Evolutionary conservation across 2,797 vertebrate genomes (phyloP).

Genomic region (Leuciscus waleckii): DNA sequence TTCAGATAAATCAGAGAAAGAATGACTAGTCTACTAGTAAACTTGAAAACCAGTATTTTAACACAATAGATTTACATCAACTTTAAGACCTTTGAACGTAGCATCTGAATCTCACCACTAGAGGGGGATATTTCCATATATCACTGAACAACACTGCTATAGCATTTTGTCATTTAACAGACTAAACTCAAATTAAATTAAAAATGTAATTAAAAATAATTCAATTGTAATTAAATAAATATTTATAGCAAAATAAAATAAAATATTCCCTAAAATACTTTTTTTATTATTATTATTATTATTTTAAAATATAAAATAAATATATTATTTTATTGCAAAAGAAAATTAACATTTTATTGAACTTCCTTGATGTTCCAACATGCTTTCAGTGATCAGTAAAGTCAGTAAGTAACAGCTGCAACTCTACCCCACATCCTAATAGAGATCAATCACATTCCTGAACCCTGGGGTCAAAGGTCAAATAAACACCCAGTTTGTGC

Average conservation of each 20-base stretch:
- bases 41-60: neutral
- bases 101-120: neutral
- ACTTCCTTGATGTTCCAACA: neutral
- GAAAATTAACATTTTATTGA: neutral
- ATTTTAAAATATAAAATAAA: neutral
- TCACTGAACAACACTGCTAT: neutral
- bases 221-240: neutral
- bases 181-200: no score
- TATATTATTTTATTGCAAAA: neutral
- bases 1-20: neutral
- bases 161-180: neutral
- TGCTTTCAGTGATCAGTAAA: neutral
- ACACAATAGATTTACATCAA: neutral
- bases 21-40: neutral
- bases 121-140: constrained; percentile 16
- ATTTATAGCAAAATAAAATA: neutral
- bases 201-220: neutral
- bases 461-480: constrained; percentile 72
- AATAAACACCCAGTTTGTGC: constrained; percentile 51
- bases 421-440: constrained; percentile 65
- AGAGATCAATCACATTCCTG: constrained; percentile 66
- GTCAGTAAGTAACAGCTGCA: constrained; percentile 56
- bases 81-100: neutral
- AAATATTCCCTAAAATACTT: neutral
- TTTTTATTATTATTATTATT: no score